Base-by-base conservation (phyloP, 2,113 vertebrate genomes). In the Microcebus griseorufus region DNA sequence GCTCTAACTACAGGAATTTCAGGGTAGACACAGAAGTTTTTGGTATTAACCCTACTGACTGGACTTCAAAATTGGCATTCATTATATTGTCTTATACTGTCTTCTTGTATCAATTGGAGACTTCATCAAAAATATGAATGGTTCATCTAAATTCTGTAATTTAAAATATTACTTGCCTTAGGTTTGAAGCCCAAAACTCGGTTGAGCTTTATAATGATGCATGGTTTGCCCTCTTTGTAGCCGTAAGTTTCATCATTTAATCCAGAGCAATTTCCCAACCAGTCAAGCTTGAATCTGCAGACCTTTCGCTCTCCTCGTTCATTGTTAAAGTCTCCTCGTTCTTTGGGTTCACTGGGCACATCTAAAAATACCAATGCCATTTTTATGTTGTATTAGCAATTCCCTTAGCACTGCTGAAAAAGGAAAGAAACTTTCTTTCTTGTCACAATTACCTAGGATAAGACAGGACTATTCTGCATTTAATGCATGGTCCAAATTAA, bases 171-270 rank as follows among this genome's bases (percentile, higher is more conserved):
- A 98, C 99, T 98, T 97, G 99, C 99, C 99, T 97, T 98, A n/a
- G 99, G 99, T 98, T 96, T 99, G 98, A 99, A 99, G 98, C 99
- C 99, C 89, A 99, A 98, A 16, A 99, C 99, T 96, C 99, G 99
- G 99, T 99, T 99, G 90, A 99, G 99, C 97, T 99, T 99, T 84
- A 99, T 98, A 0, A 99, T 98, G 70, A 99, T 34, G 92, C 99
- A 99, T 0, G 99, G 99, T 69, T 99, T 99, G 88, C 99, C 99
- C 0, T 98, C 96, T 16, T 16, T 96, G 96, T 99, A 99, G 42
- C 99, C 99, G 0, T 83, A 99, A 2, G 0, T 8, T 0, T 60
- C 2, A 27, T 99, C 99, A 0, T 0, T 4, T 1, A 90, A 0
- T 9, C 99, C 99, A 25, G 99, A 99, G 98, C 99, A 99, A 69